Conservation (phyloP, 2,113 vertebrate species). For the Osmerus eperlanus region DNA sequence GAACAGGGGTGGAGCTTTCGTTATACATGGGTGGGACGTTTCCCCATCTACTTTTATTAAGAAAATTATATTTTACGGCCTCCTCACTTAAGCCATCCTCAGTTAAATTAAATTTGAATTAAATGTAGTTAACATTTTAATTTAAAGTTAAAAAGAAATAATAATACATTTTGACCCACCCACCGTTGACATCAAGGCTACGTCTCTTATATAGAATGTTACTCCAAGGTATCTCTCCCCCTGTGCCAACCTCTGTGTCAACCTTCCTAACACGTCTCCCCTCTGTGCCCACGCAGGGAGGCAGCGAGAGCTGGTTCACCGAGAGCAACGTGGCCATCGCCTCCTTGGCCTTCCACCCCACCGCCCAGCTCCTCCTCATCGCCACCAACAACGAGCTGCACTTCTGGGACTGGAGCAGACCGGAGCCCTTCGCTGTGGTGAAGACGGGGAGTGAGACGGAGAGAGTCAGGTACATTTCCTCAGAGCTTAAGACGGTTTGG, state of each 20-base stretch:
- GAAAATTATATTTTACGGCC: no score
- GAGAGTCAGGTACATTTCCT: conserved; percentile 82
- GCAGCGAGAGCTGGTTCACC: conserved; percentile 98
- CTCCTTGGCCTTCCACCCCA: conserved; percentile 95
- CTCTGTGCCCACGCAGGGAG: conserved; percentile 74
- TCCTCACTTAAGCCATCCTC: no score
- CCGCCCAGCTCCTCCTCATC: conserved; percentile 95
- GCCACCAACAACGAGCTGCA: conserved; percentile 98
- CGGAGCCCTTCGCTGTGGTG: conserved; percentile 95
- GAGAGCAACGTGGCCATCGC: conserved; percentile 98
- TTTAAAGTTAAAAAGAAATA: no score
- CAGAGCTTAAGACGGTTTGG: background rate
- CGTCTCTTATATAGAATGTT: no score
- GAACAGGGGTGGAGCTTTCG: no score
- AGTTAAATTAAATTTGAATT: no score
- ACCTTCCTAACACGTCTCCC: background rate
- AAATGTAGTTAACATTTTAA: no score
- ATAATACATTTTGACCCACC: no score
- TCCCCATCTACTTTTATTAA: no score
- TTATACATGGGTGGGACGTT: no score
- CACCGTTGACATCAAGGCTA: no score
- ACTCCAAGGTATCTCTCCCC: no score
- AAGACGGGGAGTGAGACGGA: conserved; percentile 97
- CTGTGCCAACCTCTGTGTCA: background rate
- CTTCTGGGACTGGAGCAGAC: conserved; percentile 99